Percentiles rank a stretch among this genome's conserved stretches.
These are phyloP conservation scores for Myotis myotis DNA, from an alignment of 2,797 vertebrate genomes.

Conservation along the genomic window DNA sequence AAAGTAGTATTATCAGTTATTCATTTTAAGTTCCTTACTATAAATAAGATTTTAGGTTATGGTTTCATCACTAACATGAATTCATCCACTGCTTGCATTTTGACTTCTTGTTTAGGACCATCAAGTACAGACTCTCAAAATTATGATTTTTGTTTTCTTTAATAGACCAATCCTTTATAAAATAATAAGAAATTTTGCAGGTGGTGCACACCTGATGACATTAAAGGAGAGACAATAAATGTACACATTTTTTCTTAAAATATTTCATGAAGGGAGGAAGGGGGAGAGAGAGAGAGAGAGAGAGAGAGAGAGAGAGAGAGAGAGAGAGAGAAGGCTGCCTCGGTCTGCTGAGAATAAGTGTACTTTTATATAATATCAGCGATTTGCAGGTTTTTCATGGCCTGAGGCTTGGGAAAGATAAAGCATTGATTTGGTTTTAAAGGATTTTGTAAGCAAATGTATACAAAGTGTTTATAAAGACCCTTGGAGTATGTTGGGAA, in stretches of 20 bases:
- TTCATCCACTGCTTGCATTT: constrained; percentile 60
- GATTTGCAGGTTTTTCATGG: constrained; percentile 60
- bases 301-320: too few relatives aligned
- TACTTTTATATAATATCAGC: constrained; percentile 66
- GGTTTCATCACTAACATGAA: constrained; percentile 57
- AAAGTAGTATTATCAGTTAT: constrained; percentile 15
- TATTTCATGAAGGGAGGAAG: not conserved
- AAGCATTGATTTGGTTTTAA: constrained; percentile 79
- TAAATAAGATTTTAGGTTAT: constrained; percentile 36
- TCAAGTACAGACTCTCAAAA: constrained; percentile 47
- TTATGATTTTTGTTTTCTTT: constrained; percentile 35
- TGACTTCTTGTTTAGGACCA: constrained; percentile 32
- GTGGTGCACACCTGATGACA: not conserved
- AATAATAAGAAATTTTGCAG: not conserved
- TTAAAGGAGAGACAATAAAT: not conserved
- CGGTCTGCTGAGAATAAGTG: not conserved
- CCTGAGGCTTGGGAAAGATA: constrained; percentile 68
- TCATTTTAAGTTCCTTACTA: constrained; percentile 61
- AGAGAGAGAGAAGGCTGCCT: not conserved
- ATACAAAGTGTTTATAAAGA: constrained; percentile 68
- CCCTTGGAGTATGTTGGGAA: constrained; percentile 65
- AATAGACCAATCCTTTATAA: constrained; percentile 34
- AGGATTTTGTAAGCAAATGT: constrained; percentile 79
- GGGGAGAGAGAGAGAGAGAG: not conserved
- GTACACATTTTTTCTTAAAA: not conserved